Evolutionary conservation across 2,888 invertebrate genomes (phyloP), one percentile per base, ranked within the genome.

Genomic region (Gnatocerus cornutus): DNA sequence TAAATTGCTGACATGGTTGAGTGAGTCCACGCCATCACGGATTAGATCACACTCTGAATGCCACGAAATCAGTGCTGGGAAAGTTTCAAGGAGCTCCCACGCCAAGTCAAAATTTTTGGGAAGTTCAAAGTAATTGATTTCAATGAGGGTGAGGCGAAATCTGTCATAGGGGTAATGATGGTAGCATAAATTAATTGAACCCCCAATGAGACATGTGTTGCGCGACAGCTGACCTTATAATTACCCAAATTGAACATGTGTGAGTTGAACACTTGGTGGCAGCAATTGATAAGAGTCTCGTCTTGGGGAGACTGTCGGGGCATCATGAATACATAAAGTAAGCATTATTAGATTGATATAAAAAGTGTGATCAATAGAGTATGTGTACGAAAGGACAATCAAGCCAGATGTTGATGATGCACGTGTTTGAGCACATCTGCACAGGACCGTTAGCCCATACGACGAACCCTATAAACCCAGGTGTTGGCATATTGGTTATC

Each of bases 111-210:
- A n/a, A 33, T n/a, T 33, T 33, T 7, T 33, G 1, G n/a, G n/a
- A 4, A n/a, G 33, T 7, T n/a, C 33, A n/a, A n/a, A n/a, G 33
- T 9, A 33, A 7, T n/a, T 33, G 33, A 7, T 33, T 1, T 33
- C 37, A 33, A 5, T 9, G 53, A 27, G 43, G 21, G 21, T 43
- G 21, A 9, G 46, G 16, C 16, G 4, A 68, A 74, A 77, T 74
- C 74, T 72, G 72, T 74, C 73, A 68, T 78, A 73, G 72, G 77
- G 78, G 78, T 74, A 77, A 74, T 76, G 71, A 68, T 65, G 58
- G 62, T 61, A 56, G 66, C 66, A 73, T 78, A 75, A 78, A 78
- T 79, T 78, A 79, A 78, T 78, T 75, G 74, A 71, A 70, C 75
- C 76, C 62, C 62, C 67, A 61, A 50, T 8, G 45, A 43, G 71